phyloP scores from a whole-genome alignment of 2,113 vertebrate species.

The Diadophis punctatus region DNA sequence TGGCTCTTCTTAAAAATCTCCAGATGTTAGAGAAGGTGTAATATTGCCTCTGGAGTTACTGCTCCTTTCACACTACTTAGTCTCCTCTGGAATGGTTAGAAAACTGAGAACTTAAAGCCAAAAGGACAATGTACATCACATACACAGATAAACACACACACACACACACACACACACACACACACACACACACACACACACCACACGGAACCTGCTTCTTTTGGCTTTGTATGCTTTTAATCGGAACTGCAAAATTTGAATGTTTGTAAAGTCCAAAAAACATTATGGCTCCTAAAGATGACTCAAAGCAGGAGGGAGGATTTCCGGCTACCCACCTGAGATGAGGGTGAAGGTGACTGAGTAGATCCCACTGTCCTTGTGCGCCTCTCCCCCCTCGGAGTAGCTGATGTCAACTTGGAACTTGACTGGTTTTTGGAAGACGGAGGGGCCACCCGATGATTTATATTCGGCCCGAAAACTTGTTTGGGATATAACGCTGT shows the following conservation, averaged over 20 bases:
- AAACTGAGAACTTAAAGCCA: neutral
- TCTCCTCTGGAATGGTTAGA: neutral
- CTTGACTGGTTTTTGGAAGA: slow-evolving; percentile 94
- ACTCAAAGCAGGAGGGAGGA: neutral
- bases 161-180: neutral
- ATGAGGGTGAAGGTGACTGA: slow-evolving; percentile 92
- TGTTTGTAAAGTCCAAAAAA: neutral
- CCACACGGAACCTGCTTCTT: neutral
- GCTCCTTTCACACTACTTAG: neutral
- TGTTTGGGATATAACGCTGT: slow-evolving; percentile 91
- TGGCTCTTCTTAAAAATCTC: too few relatives aligned
- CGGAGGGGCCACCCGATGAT: slow-evolving; percentile 85
- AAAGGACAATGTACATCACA: neutral
- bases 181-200: neutral
- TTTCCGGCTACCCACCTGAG: slow-evolving; percentile 69
- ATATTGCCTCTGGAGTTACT: neutral
- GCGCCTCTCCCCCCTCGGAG: slow-evolving; percentile 81
- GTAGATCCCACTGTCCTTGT: slow-evolving; percentile 83
- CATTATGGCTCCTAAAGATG: neutral
- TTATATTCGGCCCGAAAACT: slow-evolving; percentile 93
- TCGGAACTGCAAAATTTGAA: neutral
- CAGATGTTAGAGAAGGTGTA: neutral
- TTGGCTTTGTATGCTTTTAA: neutral
- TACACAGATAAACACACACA: too few relatives aligned
- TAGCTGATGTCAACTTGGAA: slow-evolving; percentile 93